phyloP scores from a whole-genome alignment of 2,113 vertebrate species.

The Romanogobio albipinnatus region DNA sequence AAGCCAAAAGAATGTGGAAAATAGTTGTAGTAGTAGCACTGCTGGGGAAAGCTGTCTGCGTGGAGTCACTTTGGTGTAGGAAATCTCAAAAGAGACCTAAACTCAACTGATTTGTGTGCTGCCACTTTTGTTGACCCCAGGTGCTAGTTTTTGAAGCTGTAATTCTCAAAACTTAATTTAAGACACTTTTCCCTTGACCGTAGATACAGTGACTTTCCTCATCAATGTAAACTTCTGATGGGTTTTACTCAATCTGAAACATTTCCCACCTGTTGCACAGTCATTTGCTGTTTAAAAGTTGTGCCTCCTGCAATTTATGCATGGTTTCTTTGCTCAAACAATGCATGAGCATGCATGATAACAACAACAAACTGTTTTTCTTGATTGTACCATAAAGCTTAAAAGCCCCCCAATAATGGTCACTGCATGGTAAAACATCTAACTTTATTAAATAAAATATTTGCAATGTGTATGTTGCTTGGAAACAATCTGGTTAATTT shows the following conservation, averaged over 20 bases:
- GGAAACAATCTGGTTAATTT: not conserved
- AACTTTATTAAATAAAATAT: not conserved
- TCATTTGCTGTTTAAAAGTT: not conserved
- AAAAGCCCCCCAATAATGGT: not conserved
- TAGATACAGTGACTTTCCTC: constrained; percentile 6
- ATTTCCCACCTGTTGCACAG: constrained; percentile 35
- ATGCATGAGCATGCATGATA: not conserved
- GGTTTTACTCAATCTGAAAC: constrained; percentile 4
- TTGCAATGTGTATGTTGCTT: not conserved
- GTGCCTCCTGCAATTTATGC: not conserved
- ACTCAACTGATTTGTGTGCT: constrained; percentile 73
- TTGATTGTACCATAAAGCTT: not conserved
- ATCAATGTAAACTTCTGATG: constrained; percentile 8
- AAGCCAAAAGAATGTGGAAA: constrained; percentile 80
- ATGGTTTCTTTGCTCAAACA: not conserved
- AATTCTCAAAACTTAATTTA: constrained; percentile 71
- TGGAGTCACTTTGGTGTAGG: constrained; percentile 70
- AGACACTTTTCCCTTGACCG: constrained; percentile 30
- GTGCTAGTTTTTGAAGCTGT: constrained; percentile 70
- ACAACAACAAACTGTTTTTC: not conserved
- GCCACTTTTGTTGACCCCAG: constrained; percentile 71
- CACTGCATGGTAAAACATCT: not conserved
- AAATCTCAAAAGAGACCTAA: constrained; percentile 66
- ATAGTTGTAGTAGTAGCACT: constrained; percentile 79
- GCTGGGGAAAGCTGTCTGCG: constrained; percentile 70